A percentile compares a stretch with the other conserved stretches of the same genome.
These are phyloP conservation scores for Esox masquinongy DNA, from an alignment of 2,797 vertebrate species.

Conservation along the genomic window DNA sequence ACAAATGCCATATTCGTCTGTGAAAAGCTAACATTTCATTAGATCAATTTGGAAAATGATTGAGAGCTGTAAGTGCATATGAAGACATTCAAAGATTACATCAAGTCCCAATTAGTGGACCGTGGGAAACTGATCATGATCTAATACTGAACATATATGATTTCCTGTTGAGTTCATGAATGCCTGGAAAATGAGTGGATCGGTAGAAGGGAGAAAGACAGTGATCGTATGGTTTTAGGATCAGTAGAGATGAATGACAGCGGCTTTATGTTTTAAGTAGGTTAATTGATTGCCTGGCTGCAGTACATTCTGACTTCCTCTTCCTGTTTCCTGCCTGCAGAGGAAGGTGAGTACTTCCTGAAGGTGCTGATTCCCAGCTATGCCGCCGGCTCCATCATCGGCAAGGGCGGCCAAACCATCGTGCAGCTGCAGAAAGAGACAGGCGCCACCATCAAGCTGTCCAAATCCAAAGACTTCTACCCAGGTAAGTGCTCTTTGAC, in stretches of 20 bases:
- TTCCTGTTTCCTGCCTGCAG: slow-evolving; percentile 55
- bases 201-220: slow-evolving; percentile 17
- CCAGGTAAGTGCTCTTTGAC: slow-evolving; percentile 77
- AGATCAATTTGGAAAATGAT: slow-evolving; percentile 53
- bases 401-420: slow-evolving; percentile 94
- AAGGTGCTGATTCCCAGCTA: slow-evolving; percentile 98
- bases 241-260: no score
- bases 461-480: slow-evolving; percentile 98
- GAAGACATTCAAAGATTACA: slow-evolving; percentile 12
- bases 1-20: slow-evolving; percentile 61
- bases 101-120: slow-evolving; percentile 9
- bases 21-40: slow-evolving; percentile 62
- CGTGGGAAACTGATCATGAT: neutral
- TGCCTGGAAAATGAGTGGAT: neutral
- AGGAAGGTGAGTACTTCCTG: slow-evolving; percentile 95
- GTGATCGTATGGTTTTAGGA: no score
- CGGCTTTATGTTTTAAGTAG: neutral
- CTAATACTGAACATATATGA: neutral
- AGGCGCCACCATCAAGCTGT: slow-evolving; percentile 94
- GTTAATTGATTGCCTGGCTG: neutral
- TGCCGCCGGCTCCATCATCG: slow-evolving; percentile 94
- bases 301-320: slow-evolving; percentile 49
- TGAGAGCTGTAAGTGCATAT: slow-evolving; percentile 34
- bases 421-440: slow-evolving; percentile 96
- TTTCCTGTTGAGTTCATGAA: neutral